Percentiles rank a stretch among this genome's conserved stretches.
Evolutionary conservation across 1,140 invertebrate genomes (phyloP).

Genomic region (Ctenoplectra terminalis): DNA sequence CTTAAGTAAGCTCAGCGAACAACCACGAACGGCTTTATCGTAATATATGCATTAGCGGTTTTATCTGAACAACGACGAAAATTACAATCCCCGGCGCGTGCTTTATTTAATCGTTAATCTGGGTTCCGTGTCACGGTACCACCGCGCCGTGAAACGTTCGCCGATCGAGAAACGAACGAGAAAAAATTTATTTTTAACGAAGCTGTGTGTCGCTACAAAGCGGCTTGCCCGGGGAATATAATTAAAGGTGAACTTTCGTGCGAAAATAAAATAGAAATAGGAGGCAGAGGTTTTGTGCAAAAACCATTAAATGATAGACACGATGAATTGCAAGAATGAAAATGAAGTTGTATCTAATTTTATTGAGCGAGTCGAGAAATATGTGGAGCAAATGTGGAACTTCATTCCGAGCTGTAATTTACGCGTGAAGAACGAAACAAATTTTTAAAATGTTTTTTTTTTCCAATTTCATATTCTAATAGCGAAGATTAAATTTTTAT

Average conservation of each 20-base stretch:
- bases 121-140: conserved; percentile 1
- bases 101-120: conserved; percentile 46
- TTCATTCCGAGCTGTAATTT: too few relatives aligned
- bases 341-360: neutral
- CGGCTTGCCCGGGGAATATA: neutral
- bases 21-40: conserved; percentile 49
- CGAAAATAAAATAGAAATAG: neutral
- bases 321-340: neutral
- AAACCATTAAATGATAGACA: neutral
- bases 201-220: neutral
- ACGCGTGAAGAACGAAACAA: too few relatives aligned
- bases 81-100: conserved; percentile 36
- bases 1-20: conserved; percentile 20
- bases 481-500: too few relatives aligned
- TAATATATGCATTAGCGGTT: conserved; percentile 60
- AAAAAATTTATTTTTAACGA: conserved; percentile 34
- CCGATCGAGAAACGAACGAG: conserved; percentile 11
- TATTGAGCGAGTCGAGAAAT: neutral
- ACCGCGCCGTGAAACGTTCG: neutral
- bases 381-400: too few relatives aligned
- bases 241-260: neutral
- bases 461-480: too few relatives aligned
- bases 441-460: too few relatives aligned
- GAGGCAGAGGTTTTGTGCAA: neutral
- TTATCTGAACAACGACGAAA: conserved; percentile 46